Conservation (phyloP, 2,797 vertebrate genomes). For the Siniperca obscura region DNA sequence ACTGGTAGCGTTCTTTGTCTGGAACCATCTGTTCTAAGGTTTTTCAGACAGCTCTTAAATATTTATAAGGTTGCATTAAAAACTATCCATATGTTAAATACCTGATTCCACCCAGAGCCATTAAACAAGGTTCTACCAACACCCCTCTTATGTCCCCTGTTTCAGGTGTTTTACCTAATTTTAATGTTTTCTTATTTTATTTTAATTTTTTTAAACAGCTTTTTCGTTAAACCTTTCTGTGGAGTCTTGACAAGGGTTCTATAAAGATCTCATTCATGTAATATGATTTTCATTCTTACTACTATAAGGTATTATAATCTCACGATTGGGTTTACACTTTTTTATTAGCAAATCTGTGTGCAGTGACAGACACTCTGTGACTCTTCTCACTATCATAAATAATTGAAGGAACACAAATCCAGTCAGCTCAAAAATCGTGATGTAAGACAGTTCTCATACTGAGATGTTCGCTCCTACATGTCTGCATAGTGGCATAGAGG, state of each 20-base stretch:
- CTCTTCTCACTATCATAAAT: slow-evolving; percentile 47
- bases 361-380: not conserved
- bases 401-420: slow-evolving; percentile 41
- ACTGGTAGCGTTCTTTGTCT: not conserved
- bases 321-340: not conserved
- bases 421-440: slow-evolving; percentile 37
- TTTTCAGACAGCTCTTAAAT: slow-evolving; percentile 34
- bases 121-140: not conserved
- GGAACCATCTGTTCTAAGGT: slow-evolving; percentile 23
- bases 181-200: not conserved
- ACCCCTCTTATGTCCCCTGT: too few relatives aligned
- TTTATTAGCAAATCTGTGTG: not conserved
- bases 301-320: not conserved
- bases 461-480: slow-evolving; percentile 6
- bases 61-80: slow-evolving; percentile 26
- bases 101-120: not conserved
- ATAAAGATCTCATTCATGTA: not conserved
- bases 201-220: not conserved
- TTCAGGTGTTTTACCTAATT: not conserved
- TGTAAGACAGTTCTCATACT: slow-evolving; percentile 43
- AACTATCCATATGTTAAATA: not conserved
- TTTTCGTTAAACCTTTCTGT: not conserved
- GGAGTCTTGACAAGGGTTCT: not conserved
- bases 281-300: not conserved
- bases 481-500: not conserved